Evolutionary conservation across 2,888 invertebrate genomes (phyloP).

Genomic region (Drosophila phalerata): DNA sequence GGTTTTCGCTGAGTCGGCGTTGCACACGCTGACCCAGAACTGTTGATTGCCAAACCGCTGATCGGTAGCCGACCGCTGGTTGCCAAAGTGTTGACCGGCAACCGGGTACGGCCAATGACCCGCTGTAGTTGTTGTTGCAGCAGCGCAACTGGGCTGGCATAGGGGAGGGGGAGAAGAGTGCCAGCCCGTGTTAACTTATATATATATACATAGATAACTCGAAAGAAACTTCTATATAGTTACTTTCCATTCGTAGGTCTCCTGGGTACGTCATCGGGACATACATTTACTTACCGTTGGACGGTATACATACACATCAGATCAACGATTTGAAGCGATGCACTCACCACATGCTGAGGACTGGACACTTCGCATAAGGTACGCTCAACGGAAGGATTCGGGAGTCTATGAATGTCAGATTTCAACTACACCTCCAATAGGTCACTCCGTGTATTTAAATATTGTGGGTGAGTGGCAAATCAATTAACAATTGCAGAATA

Average conservation of each 20-base stretch:
- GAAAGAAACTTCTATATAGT: background rate
- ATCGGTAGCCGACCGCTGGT: too few relatives aligned
- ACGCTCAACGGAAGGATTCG: slow-evolving; percentile 90
- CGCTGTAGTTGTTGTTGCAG: too few relatives aligned
- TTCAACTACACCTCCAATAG: slow-evolving; percentile 95
- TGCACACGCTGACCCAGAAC: too few relatives aligned
- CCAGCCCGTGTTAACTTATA: too few relatives aligned
- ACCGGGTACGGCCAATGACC: too few relatives aligned
- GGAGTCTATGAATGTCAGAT: slow-evolving; percentile 96
- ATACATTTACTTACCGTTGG: slow-evolving; percentile 91
- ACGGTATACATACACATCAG: slow-evolving; percentile 91
- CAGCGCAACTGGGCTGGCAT: too few relatives aligned
- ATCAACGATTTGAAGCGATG: slow-evolving; percentile 94
- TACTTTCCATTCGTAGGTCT: slow-evolving; percentile 87
- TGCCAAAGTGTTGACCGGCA: too few relatives aligned
- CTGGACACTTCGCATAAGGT: slow-evolving; percentile 92
- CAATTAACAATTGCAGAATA: background rate
- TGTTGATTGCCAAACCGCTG: too few relatives aligned
- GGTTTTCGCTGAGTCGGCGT: too few relatives aligned
- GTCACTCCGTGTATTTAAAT: slow-evolving; percentile 92
- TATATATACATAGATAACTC: too few relatives aligned
- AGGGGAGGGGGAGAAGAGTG: too few relatives aligned
- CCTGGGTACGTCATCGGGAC: slow-evolving; percentile 92
- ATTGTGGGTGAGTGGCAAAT: slow-evolving; percentile 91
- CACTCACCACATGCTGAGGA: slow-evolving; percentile 95